A percentile compares a stretch with the other conserved stretches of the same genome.
These are phyloP conservation scores for Fragum whitleyi DNA, from an alignment of 2,888 invertebrate genomes.

Conservation along the genomic window DNA sequence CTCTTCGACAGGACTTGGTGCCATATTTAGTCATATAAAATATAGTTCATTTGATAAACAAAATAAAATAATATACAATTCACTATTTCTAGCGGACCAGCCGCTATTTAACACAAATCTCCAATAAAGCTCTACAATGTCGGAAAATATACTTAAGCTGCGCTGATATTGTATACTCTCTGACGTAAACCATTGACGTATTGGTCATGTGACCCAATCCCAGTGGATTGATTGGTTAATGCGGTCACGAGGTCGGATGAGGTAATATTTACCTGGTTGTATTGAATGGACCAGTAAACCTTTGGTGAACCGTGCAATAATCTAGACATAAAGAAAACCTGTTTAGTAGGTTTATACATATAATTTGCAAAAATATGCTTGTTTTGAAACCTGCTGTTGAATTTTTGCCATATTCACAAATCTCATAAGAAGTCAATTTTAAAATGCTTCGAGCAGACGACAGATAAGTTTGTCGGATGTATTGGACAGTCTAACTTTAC, in stretches of 20 bases:
- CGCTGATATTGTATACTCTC: slow-evolving; percentile 23
- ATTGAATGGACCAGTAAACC: slow-evolving; percentile 9
- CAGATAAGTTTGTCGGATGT: too few relatives aligned
- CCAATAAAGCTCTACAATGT: slow-evolving; percentile 48
- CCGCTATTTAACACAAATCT: slow-evolving; percentile 65
- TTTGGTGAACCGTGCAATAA: not conserved
- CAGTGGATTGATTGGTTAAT: slow-evolving; percentile 8
- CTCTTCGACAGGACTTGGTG: slow-evolving; percentile 79
- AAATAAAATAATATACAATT: slow-evolving; percentile 51
- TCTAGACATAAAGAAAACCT: not conserved
- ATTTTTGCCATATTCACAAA: too few relatives aligned
- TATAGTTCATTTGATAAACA: slow-evolving; percentile 61
- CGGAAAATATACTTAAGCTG: slow-evolving; percentile 24
- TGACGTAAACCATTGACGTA: slow-evolving; percentile 36
- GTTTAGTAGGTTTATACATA: not conserved
- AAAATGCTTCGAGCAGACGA: not conserved
- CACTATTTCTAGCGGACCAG: slow-evolving; percentile 72
- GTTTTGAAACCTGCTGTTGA: not conserved
- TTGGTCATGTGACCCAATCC: not conserved
- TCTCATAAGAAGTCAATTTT: too few relatives aligned
- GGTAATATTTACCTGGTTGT: slow-evolving; percentile 28
- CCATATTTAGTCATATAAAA: slow-evolving; percentile 65
- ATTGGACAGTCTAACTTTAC: too few relatives aligned
- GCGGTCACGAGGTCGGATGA: slow-evolving; percentile 19
- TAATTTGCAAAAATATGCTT: not conserved